Conservation (phyloP, 2,113 vertebrate genomes). For the Spheniscus mendiculus region DNA sequence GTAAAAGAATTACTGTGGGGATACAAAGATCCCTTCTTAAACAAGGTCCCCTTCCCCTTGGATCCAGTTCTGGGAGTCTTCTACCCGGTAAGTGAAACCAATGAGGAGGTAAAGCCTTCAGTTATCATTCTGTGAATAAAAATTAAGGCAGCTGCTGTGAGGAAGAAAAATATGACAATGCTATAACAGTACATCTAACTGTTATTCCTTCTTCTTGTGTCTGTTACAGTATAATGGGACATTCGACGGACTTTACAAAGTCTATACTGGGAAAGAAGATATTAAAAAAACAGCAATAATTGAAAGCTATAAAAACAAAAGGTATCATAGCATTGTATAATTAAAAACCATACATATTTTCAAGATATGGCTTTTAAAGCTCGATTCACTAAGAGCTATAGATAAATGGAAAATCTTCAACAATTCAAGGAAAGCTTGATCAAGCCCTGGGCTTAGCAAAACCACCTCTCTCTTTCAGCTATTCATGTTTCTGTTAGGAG, state of each 20-base stretch:
- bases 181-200: not conserved
- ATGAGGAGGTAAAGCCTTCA: not conserved
- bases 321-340: conserved; percentile 64
- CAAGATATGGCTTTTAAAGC: not conserved
- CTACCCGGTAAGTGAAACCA: conserved; percentile 76
- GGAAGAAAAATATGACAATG: not conserved
- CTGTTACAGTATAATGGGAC: conserved; percentile 88
- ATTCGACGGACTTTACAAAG: conserved; percentile 82
- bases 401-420: not conserved
- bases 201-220: not conserved
- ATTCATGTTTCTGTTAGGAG: not conserved
- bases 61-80: conserved; percentile 77
- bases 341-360: not conserved
- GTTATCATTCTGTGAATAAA: not conserved
- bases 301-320: conserved; percentile 79
- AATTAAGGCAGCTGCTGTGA: not conserved
- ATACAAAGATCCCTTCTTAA: conserved; percentile 83
- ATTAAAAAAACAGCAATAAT: conserved; percentile 83
- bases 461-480: not conserved
- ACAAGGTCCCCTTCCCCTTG: conserved; percentile 38
- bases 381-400: not conserved
- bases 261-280: conserved; percentile 84
- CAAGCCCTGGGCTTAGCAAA: not conserved
- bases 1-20: conserved; percentile 92
- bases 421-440: not conserved